These are phyloP conservation scores for Scytalopus superciliaris DNA, from an alignment of 2,113 vertebrate species.

Conservation along the genomic window DNA sequence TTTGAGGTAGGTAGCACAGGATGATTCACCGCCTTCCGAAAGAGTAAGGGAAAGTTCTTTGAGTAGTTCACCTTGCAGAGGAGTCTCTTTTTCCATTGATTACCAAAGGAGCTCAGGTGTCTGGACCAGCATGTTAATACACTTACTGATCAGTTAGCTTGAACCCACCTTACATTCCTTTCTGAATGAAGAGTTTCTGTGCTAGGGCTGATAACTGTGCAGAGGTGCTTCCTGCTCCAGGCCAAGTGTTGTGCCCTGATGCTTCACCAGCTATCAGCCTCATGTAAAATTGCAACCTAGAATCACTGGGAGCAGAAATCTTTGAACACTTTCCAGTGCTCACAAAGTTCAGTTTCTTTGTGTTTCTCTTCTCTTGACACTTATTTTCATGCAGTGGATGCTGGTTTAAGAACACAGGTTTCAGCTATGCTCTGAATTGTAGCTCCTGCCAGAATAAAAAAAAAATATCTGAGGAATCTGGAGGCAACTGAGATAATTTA, in stretches of 20 bases:
- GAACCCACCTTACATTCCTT: accelerated
- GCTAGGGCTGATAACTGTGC: not conserved
- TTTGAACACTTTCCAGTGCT: not conserved
- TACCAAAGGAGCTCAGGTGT: not conserved
- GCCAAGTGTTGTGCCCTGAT: not conserved
- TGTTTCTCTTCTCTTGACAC: not conserved
- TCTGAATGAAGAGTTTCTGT: not conserved
- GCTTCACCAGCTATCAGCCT: not conserved
- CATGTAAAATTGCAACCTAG: not conserved
- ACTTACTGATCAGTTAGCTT: not conserved
- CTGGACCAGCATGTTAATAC: not conserved
- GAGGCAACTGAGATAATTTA: slow-evolving; percentile 29
- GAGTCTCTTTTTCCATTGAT: not conserved
- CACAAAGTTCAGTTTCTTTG: not conserved
- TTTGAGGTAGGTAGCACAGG: not conserved
- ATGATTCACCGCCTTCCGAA: not conserved
- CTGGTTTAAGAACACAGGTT: not conserved
- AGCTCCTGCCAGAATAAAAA: not conserved
- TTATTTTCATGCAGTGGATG: not conserved
- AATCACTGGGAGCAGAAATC: not conserved
- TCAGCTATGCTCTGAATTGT: not conserved
- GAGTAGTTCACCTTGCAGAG: not conserved
- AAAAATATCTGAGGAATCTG: not conserved
- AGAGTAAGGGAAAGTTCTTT: not conserved
- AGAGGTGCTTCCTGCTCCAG: not conserved